These are phyloP conservation scores for Proales similis DNA, from an alignment of 1,140 invertebrate species.

Conservation along the genomic window DNA sequence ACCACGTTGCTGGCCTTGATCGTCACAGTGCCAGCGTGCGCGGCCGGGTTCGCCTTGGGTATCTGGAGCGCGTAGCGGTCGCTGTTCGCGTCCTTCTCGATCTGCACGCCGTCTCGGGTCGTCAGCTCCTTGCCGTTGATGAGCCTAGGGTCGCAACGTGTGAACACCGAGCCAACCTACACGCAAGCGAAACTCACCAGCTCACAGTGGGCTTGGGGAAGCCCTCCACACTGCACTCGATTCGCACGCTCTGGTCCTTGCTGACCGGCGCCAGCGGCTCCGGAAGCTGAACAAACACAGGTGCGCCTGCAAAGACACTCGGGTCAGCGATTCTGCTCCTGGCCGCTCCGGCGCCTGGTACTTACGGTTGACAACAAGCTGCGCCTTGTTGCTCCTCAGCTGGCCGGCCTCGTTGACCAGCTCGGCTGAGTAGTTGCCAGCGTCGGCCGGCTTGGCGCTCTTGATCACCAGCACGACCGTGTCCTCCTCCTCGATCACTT, in stretches of 20 bases:
- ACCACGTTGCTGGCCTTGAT: not conserved
- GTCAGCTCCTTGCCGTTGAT: not conserved
- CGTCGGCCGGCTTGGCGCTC: conserved; percentile 45
- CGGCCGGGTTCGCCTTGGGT: not conserved
- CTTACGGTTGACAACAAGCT: not conserved
- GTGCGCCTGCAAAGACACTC: conserved; percentile 1
- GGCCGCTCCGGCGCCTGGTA: too few relatives aligned
- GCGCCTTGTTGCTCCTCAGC: not conserved
- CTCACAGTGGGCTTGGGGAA: conserved; percentile 75
- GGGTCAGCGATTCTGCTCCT: too few relatives aligned
- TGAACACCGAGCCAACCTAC: too few relatives aligned
- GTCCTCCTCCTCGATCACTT: conserved; percentile 44
- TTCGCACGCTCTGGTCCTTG: not conserved
- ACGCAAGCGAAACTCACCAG: conserved; percentile 59
- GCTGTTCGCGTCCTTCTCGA: not conserved
- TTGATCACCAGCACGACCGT: conserved; percentile 46
- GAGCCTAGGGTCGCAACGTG: too few relatives aligned
- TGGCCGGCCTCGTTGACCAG: not conserved
- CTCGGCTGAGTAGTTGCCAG: conserved; percentile 44
- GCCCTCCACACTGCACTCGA: conserved; percentile 84
- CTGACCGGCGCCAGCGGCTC: not conserved
- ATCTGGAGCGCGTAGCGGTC: not conserved
- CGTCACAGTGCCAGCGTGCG: not conserved
- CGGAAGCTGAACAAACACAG: not conserved
- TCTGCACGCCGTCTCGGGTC: conserved; percentile 6